These are phyloP conservation scores for pig (Sus scrofa) DNA, from an alignment of 2,113 vertebrate species.

Conservation along the genomic window T2T-Sscrofa CM000814.6:63187001-63187500, in stretches of 20 bases:
- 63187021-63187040: not conserved
- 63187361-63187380: not conserved
- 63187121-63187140: not conserved
- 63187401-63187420: not conserved
- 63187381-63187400: not conserved
- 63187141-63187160: not conserved
- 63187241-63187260: rapidly evolving
- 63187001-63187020: not conserved
- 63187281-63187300: not conserved
- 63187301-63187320: not conserved
- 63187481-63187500: no score
- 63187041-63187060: not conserved
- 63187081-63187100: not conserved
- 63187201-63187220: not conserved
- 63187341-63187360: not conserved
- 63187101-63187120: not conserved
- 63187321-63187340: not conserved
- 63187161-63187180: not conserved
- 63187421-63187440: not conserved
- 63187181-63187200: not conserved
- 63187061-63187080: not conserved
- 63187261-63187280: not conserved
- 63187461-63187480: not conserved
- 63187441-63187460: not conserved
- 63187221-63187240: not conserved